Evolutionary conservation across 1,140 invertebrate genomes (phyloP), one percentile per base, ranked within the genome.

Genomic region (Drosophila sucinea): DNA sequence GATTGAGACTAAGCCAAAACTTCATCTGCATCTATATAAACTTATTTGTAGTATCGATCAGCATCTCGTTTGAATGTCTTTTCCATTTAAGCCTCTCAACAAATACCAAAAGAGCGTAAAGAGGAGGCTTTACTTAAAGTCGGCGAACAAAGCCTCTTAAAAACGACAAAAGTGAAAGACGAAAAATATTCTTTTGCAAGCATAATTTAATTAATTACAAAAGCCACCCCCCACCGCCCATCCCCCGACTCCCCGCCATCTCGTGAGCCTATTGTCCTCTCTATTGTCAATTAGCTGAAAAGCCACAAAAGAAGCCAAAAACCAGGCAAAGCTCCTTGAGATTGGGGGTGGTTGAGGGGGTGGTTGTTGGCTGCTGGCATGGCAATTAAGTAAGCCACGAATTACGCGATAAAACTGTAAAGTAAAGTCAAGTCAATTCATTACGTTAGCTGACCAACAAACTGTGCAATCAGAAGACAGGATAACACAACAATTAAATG

Each of bases 131-230:
- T 51, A 51, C 44, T 51, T 51, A 51, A 51, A 51, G 23, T 51
- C 44, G 8, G 4, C 1, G 35, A 29, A 38, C 17, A 38, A 60
- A 60, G 44, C 44, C 44, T 27, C 44, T 30, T 25, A 61, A 61
- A 61, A 38, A 17, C n/a, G 56, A 30, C 30, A 17, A 57, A 17
- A 57, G 30, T 35, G 60, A 11, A 56, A 67, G 62, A 71, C 27
- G 67, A 56, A 51, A 51, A 51, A 51, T 51, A 51, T 51, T 51
- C 44, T 27, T 78, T 78, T 71, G 72, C 62, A 67, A 70, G 55
- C 76, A 70, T 71, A 67, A 78, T 78, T 78, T 75, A 71, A 78
- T 78, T 78, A 78, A 78, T 75, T 78, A 78, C 56, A 47, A 72
- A 51, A 67, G 63, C 58, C 58, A 10, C 11, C 17, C 4, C 7